Percentiles rank a stretch among this genome's conserved stretches.
Evolutionary conservation across 2,797 vertebrate species (phyloP).

Genomic region (Etheostoma perlongum): DNA sequence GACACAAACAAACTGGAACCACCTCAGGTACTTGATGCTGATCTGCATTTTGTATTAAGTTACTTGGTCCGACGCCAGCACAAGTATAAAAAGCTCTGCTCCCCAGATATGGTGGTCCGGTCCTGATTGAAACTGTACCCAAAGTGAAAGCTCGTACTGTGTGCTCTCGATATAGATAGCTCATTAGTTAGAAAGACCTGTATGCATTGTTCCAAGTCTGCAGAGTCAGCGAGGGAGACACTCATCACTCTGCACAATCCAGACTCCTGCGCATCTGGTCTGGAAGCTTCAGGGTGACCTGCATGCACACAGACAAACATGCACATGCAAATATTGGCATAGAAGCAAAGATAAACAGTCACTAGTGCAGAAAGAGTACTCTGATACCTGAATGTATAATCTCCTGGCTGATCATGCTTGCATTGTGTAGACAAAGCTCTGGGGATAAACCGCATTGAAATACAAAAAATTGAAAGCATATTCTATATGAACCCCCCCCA

Average conservation of each 20-base stretch:
- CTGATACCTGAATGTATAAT: slow-evolving; percentile 50
- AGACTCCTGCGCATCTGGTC: slow-evolving; percentile 82
- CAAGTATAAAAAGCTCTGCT: slow-evolving; percentile 70
- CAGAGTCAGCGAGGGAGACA: slow-evolving; percentile 82
- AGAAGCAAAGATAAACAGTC: slow-evolving; percentile 60
- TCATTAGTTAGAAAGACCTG: slow-evolving; percentile 84
- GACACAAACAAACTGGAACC: slow-evolving; percentile 77
- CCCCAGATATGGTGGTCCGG: slow-evolving; percentile 73
- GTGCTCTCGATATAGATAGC: slow-evolving; percentile 75
- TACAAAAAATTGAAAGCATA: slow-evolving; percentile 40
- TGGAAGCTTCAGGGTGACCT: slow-evolving; percentile 82
- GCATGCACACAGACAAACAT: slow-evolving; percentile 45
- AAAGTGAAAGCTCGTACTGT: slow-evolving; percentile 63
- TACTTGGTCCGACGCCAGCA: slow-evolving; percentile 75
- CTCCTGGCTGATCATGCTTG: slow-evolving; percentile 64
- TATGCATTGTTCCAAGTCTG: slow-evolving; percentile 84
- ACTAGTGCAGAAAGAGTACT: slow-evolving; percentile 38
- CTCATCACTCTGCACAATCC: slow-evolving; percentile 77
- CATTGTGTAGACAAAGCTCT: slow-evolving; percentile 44
- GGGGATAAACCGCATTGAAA: slow-evolving; percentile 52
- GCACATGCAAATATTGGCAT: slow-evolving; percentile 59
- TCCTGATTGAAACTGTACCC: slow-evolving; percentile 79
- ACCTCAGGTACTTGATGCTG: slow-evolving; percentile 73
- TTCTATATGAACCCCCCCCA: neutral
- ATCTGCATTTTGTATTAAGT: slow-evolving; percentile 82